A percentile compares a stretch with the other conserved stretches of the same genome.
These are phyloP conservation scores for Tragelaphus imberbis DNA, from an alignment of 2,113 vertebrate genomes.

Conservation along the genomic window DNA sequence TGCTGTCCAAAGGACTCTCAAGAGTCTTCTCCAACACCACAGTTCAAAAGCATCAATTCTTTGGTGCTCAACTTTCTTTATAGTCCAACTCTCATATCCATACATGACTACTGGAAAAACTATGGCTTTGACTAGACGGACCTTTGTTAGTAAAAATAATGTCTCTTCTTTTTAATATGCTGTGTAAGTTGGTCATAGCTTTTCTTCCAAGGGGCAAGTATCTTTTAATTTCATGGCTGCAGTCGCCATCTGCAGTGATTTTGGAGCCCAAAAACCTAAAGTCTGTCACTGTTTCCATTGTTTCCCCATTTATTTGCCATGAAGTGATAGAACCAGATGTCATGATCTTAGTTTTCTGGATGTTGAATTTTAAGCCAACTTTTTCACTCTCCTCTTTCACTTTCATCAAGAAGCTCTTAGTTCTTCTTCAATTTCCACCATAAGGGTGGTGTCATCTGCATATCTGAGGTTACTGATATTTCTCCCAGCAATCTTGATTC, in stretches of 20 bases:
- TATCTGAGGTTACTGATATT: not conserved
- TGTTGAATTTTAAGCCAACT: not conserved
- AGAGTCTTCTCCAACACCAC: not conserved
- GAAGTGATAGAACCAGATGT: not conserved
- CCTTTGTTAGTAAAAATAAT: not conserved
- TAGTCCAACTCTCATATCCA: not conserved
- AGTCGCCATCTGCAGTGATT: not conserved
- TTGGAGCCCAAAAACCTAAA: not conserved
- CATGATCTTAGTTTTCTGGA: not conserved
- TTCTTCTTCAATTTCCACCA: not conserved
- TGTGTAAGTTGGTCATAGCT: not conserved
- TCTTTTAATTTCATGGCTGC: not conserved
- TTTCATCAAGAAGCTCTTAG: not conserved
- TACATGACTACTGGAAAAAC: not conserved
- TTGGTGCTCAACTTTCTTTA: not conserved
- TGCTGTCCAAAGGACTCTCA: not conserved
- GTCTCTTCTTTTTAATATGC: not conserved
- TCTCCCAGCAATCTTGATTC: not conserved
- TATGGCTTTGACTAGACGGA: not conserved
- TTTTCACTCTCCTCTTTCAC: not conserved
- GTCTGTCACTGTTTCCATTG: not conserved
- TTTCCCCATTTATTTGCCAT: not conserved
- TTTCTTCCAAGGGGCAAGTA: not conserved
- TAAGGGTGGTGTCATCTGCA: not conserved
- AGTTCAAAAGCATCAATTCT: not conserved